Evolutionary conservation across 2,888 invertebrate genomes (phyloP).

Genomic region (Drosophila pseudotakahashii): DNA sequence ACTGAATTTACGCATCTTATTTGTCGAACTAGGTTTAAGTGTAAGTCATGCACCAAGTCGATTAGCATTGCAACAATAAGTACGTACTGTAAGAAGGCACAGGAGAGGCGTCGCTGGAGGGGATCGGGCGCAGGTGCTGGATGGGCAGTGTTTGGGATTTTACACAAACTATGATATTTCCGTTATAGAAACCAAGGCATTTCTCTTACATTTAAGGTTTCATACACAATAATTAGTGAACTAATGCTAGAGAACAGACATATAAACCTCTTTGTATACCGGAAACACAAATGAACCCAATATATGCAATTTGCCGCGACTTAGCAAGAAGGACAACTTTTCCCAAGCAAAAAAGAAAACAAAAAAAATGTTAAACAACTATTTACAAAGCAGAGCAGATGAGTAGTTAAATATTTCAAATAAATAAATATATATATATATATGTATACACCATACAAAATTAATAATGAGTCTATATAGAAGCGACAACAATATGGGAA

Average conservation of each 20-base stretch:
- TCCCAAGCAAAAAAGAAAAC: slow-evolving; percentile 30
- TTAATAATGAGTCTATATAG: slow-evolving; percentile 52
- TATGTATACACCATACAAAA: slow-evolving; percentile 50
- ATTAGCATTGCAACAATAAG: slow-evolving; percentile 69
- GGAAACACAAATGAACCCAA: slow-evolving; percentile 39
- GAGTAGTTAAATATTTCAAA: slow-evolving; percentile 73
- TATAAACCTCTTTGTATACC: slow-evolving; percentile 50
- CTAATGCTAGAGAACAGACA: slow-evolving; percentile 72
- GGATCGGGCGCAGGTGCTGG: slow-evolving; percentile 40
- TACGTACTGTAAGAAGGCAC: slow-evolving; percentile 26
- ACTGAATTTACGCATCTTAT: slow-evolving; percentile 73
- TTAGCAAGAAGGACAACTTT: slow-evolving; percentile 22
- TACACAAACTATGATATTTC: slow-evolving; percentile 73
- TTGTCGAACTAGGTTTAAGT: slow-evolving; percentile 67
- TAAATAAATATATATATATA: slow-evolving; percentile 46
- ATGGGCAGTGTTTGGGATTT: slow-evolving; percentile 55
- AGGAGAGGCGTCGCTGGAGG: slow-evolving; percentile 1
- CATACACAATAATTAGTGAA: slow-evolving; percentile 79
- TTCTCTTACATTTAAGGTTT: slow-evolving; percentile 78
- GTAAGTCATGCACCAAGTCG: slow-evolving; percentile 74
- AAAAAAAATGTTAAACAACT: slow-evolving; percentile 68
- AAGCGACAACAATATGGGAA: slow-evolving; percentile 45
- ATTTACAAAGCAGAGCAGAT: slow-evolving; percentile 71
- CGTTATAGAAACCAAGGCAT: slow-evolving; percentile 75
- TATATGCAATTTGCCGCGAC: slow-evolving; percentile 38